Evolutionary conservation across 2,113 vertebrate genomes (phyloP).

Genomic region (Stigmatopora argus): DNA sequence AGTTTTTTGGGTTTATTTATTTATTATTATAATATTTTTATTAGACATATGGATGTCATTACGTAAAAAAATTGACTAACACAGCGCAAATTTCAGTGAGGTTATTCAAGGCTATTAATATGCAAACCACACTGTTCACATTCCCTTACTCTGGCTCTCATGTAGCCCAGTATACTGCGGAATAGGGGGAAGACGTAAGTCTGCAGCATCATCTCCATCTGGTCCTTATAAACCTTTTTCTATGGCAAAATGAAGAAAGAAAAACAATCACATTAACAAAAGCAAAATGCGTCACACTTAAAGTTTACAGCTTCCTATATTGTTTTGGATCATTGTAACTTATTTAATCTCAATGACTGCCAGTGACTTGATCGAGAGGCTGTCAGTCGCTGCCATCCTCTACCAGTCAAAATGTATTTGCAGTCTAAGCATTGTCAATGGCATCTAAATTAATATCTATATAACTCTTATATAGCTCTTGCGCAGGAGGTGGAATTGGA

Average conservation of each 20-base stretch:
- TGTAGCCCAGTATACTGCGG: slow-evolving; percentile 92
- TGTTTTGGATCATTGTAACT: not conserved
- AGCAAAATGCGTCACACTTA: not conserved
- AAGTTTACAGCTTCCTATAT: not conserved
- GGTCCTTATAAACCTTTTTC: slow-evolving; percentile 99
- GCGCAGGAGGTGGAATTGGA: no score
- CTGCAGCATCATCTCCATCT: slow-evolving; percentile 98
- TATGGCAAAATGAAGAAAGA: slow-evolving; percentile 43
- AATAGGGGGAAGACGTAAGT: slow-evolving; percentile 97
- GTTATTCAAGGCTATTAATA: not conserved
- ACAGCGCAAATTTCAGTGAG: not conserved
- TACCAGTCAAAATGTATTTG: no score
- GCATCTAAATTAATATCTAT: no score
- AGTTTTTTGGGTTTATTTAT: no score
- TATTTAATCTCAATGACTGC: no score
- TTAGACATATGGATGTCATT: not conserved
- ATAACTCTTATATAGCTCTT: no score
- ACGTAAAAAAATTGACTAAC: not conserved
- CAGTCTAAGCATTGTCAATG: no score
- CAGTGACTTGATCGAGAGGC: no score
- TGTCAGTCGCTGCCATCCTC: no score
- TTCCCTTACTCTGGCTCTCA: slow-evolving; percentile 90
- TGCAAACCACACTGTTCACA: not conserved
- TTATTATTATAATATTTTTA: no score
- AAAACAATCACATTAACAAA: not conserved